Conservation (phyloP, 2,113 vertebrate genomes). For the Hyperopisus bebe region DNA sequence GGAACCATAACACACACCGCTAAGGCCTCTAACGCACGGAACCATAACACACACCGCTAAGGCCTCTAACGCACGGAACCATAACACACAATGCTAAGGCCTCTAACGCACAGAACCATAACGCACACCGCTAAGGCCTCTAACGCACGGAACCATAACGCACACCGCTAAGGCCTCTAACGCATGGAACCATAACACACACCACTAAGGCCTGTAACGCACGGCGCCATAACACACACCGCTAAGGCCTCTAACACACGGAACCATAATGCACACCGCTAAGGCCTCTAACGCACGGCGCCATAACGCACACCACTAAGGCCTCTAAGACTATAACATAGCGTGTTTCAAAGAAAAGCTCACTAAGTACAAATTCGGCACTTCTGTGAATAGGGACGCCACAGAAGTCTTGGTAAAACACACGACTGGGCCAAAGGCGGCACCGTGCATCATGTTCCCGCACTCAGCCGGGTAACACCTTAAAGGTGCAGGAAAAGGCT, state of each 20-base stretch:
- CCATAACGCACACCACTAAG: neutral
- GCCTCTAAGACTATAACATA: neutral
- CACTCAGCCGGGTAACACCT: neutral
- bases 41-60: too few relatives aligned
- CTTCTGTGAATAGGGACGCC: neutral
- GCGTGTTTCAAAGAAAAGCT: slow-evolving; percentile 6
- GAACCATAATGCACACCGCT: neutral
- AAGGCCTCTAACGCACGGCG: neutral
- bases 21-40: too few relatives aligned
- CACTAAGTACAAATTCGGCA: neutral
- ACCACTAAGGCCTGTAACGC: neutral
- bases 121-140: neutral
- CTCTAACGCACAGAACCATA: too few relatives aligned
- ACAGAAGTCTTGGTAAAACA: neutral
- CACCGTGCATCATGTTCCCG: neutral
- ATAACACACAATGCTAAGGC: too few relatives aligned
- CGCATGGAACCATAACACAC: neutral
- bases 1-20: too few relatives aligned
- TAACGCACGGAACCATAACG: neutral
- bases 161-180: neutral
- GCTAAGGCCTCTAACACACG: neutral
- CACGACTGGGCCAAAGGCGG: neutral
- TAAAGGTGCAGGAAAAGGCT: neutral
- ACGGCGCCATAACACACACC: too few relatives aligned
- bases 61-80: too few relatives aligned